A percentile compares a stretch with the other conserved stretches of the same genome.
phyloP scores from a whole-genome alignment of 2,113 vertebrate species.

The Helogale parvula region DNA sequence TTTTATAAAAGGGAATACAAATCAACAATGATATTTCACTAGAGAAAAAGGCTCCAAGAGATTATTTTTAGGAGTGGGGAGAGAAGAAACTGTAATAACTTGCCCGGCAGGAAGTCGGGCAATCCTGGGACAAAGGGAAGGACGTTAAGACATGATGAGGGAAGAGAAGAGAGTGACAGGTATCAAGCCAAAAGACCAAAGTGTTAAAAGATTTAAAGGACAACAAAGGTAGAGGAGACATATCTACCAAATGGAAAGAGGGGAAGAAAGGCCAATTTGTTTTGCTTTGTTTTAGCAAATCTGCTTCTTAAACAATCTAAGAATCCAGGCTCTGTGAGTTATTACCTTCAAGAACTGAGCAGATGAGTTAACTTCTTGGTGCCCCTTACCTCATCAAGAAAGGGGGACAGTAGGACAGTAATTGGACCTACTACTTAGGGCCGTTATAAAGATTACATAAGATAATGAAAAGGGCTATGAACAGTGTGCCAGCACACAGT shows the following conservation, averaged over 20 bases:
- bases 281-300: conserved; percentile 16
- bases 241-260: neutral
- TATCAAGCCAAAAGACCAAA: neutral
- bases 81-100: conserved; percentile 35
- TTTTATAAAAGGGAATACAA: neutral
- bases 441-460: neutral
- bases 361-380: neutral
- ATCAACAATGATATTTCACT: neutral
- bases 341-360: neutral
- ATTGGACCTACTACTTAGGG: neutral
- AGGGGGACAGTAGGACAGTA: neutral
- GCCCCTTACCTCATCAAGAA: neutral
- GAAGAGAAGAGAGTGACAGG: neutral
- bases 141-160: neutral
- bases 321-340: neutral
- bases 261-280: neutral
- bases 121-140: neutral
- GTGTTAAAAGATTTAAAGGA: conserved; percentile 8
- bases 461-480: neutral
- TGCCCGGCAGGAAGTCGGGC: conserved; percentile 22
- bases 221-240: neutral
- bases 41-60: neutral
- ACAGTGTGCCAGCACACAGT: neutral
- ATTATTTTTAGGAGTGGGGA: neutral
- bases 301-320: neutral